Evolutionary conservation across 2,888 invertebrate genomes (phyloP).

Genomic region (Polia nebulosa): DNA sequence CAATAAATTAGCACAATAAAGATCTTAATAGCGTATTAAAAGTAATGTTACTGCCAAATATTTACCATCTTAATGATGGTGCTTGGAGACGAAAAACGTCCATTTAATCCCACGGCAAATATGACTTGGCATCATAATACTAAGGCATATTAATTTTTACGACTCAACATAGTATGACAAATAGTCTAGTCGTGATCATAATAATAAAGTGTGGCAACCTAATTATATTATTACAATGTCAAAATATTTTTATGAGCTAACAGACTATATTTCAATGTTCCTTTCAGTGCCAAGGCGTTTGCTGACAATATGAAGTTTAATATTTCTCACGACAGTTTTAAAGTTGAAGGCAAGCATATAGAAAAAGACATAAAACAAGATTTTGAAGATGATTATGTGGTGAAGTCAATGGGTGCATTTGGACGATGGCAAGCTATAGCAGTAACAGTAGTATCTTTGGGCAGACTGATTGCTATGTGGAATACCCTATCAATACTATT

Average conservation of each 20-base stretch:
- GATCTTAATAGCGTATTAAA: slow-evolving; percentile 34
- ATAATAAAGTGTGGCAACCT: slow-evolving; percentile 43
- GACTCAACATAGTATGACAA: slow-evolving; percentile 50
- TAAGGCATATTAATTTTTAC: slow-evolving; percentile 45
- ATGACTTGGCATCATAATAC: slow-evolving; percentile 46
- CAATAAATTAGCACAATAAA: slow-evolving; percentile 28
- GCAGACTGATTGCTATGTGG: slow-evolving; percentile 72
- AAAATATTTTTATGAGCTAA: slow-evolving; percentile 50
- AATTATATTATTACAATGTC: slow-evolving; percentile 56
- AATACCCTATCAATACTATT: slow-evolving; percentile 75
- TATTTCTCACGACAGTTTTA: slow-evolving; percentile 17
- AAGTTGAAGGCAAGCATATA: slow-evolving; percentile 26
- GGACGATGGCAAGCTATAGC: slow-evolving; percentile 75
- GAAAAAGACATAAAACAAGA: slow-evolving; percentile 29
- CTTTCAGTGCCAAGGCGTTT: slow-evolving; percentile 52
- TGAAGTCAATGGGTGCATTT: slow-evolving; percentile 76
- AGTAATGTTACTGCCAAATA: slow-evolving; percentile 34
- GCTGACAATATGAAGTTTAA: slow-evolving; percentile 40
- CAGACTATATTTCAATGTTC: slow-evolving; percentile 40
- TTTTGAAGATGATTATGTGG: slow-evolving; percentile 76
- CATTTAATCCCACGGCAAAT: slow-evolving; percentile 50
- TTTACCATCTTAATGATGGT: slow-evolving; percentile 39
- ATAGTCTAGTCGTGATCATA: slow-evolving; percentile 42
- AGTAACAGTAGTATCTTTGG: slow-evolving; percentile 60
- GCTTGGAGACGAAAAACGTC: slow-evolving; percentile 32